phyloP scores from a whole-genome alignment of 2,888 invertebrate genomes.

The Atrina japonica region DNA sequence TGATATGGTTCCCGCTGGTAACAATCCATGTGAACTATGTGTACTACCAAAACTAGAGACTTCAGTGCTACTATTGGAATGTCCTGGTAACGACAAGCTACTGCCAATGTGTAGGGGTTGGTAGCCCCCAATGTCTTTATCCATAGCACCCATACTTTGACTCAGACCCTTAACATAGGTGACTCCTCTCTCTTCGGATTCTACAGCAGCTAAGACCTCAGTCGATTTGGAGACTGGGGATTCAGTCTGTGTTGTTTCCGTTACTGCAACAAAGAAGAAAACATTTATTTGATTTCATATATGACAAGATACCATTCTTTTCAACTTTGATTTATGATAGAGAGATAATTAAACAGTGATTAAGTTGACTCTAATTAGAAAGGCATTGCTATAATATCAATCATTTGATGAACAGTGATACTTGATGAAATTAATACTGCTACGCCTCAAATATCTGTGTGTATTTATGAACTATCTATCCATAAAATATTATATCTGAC shows the following conservation, averaged over 20 bases:
- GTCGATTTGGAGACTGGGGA: constrained; percentile 1
- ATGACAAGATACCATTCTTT: too few species aligned
- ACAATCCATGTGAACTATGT: constrained; percentile 62
- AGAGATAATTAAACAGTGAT: too few species aligned
- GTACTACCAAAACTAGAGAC: constrained; percentile 68
- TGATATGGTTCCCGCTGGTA: constrained; percentile 41
- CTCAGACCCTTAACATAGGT: constrained; percentile 48
- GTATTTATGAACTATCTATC: too few species aligned
- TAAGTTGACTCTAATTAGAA: too few species aligned
- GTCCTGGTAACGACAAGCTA: constrained; percentile 30
- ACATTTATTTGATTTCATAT: too few species aligned
- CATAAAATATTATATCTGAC: too few species aligned
- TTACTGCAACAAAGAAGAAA: neutral
- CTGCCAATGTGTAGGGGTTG: constrained; percentile 25
- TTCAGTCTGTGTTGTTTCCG: neutral
- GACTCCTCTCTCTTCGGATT: constrained; percentile 42
- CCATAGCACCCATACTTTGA: constrained; percentile 49
- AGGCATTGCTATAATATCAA: too few species aligned
- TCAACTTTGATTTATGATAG: too few species aligned
- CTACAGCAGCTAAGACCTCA: constrained; percentile 42
- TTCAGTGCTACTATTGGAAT: constrained; percentile 37
- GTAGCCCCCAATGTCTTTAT: constrained; percentile 43
- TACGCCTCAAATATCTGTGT: too few species aligned
- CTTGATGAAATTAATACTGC: too few species aligned
- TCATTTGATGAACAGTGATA: too few species aligned